phyloP scores from a whole-genome alignment of 2,888 invertebrate species.

The Yponomeuta plumbellus region DNA sequence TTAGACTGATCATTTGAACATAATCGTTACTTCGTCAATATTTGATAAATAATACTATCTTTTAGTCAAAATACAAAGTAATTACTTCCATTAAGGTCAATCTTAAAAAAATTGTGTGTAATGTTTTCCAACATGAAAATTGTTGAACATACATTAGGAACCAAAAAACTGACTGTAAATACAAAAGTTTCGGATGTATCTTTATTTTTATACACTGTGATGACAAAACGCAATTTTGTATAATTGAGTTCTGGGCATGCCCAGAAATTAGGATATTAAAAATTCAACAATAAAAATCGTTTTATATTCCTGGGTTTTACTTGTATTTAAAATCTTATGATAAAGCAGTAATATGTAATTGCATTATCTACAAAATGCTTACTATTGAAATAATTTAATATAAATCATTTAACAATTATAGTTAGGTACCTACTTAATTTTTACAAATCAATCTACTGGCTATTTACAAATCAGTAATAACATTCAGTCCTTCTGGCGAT shows the following conservation, averaged over 20 bases:
- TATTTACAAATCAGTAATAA: background rate
- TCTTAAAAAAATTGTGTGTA: background rate
- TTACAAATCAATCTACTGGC: slow-evolving; percentile 35
- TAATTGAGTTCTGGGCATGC: slow-evolving; percentile 38
- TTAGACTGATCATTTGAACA: background rate
- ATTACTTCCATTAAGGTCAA: background rate
- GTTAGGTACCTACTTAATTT: slow-evolving; percentile 22
- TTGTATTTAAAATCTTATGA: background rate
- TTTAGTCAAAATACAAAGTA: background rate
- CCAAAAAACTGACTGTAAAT: slow-evolving; percentile 43
- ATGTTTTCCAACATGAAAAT: background rate
- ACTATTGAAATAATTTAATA: background rate
- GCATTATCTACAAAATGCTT: background rate
- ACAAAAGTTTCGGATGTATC: slow-evolving; percentile 44
- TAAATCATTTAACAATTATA: background rate
- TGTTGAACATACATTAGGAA: background rate
- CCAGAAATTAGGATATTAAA: slow-evolving; percentile 38
- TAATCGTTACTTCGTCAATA: background rate
- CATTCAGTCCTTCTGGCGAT: slow-evolving; percentile 49
- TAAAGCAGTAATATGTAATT: background rate
- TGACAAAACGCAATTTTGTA: slow-evolving; percentile 46
- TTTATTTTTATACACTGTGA: slow-evolving; percentile 67
- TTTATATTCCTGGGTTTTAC: slow-evolving; percentile 30
- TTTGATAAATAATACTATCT: background rate
- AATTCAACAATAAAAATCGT: slow-evolving; percentile 58